Percentiles rank a stretch among this genome's conserved stretches.
Evolutionary conservation across 2,797 vertebrate species (phyloP).

Genomic region (Fundulus diaphanus): DNA sequence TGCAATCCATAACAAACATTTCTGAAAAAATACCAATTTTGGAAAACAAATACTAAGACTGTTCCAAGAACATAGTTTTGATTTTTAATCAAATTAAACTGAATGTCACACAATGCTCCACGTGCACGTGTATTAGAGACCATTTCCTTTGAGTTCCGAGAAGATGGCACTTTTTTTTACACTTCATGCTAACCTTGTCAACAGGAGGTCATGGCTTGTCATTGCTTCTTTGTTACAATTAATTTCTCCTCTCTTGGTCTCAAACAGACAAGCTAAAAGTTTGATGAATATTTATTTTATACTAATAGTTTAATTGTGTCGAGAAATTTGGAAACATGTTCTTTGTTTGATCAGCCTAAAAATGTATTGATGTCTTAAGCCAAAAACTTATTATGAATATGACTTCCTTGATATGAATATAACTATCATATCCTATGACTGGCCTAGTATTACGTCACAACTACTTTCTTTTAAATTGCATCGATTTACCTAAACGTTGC

Average conservation of each 20-base stretch:
- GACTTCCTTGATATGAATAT: neutral
- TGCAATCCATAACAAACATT: neutral
- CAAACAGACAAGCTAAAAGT: neutral
- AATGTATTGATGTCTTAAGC: neutral
- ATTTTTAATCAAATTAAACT: neutral
- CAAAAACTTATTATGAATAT: too few species aligned
- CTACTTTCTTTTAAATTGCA: neutral
- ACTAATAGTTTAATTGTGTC: neutral
- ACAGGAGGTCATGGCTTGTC: neutral
- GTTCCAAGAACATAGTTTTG: neutral
- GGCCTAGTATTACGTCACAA: neutral
- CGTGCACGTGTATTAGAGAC: neutral
- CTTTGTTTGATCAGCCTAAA: neutral
- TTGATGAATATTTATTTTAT: neutral
- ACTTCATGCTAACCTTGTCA: neutral
- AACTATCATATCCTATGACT: neutral
- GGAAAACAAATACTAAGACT: neutral
- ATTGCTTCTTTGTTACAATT: neutral
- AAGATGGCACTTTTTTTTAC: neutral
- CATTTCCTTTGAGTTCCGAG: neutral
- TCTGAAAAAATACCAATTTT: neutral
- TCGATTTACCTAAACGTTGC: constrained; percentile 16
- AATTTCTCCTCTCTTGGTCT: neutral
- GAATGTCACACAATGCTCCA: neutral
- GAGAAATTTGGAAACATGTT: neutral